A percentile compares a stretch with the other conserved stretches of the same genome.
Evolutionary conservation across 92 coral and sea anemone genomes (phyloP).

Genomic region (Ricordea florida): DNA sequence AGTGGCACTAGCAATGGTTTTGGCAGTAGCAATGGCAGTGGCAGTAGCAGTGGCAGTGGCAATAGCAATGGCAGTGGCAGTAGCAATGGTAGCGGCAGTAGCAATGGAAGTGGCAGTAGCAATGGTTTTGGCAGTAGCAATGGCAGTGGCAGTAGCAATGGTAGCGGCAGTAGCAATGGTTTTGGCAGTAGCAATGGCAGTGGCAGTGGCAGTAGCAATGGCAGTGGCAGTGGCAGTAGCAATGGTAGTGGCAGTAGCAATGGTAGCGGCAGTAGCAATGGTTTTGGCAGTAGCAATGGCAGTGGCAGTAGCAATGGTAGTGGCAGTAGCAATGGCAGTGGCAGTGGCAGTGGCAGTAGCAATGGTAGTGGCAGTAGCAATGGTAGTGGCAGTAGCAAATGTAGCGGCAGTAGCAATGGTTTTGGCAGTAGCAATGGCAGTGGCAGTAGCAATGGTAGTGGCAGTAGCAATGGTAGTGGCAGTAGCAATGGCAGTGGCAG

Average conservation of each 20-base stretch:
- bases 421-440: no score
- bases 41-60: background rate
- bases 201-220: background rate
- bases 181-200: no score
- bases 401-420: background rate
- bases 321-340: background rate
- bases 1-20: no score
- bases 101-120: no score
- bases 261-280: background rate
- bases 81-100: background rate
- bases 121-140: no score
- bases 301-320: background rate
- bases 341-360: background rate
- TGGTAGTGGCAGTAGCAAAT: background rate
- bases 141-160: background rate
- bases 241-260: background rate
- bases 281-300: no score
- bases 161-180: background rate
- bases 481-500: background rate
- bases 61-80: background rate
- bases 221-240: background rate
- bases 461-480: background rate
- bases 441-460: background rate
- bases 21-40: no score
- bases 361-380: background rate